Evolutionary conservation across 2,797 vertebrate genomes (phyloP), one percentile per base, ranked within the genome.

Genomic region (Arctocebus calabarensis): DNA sequence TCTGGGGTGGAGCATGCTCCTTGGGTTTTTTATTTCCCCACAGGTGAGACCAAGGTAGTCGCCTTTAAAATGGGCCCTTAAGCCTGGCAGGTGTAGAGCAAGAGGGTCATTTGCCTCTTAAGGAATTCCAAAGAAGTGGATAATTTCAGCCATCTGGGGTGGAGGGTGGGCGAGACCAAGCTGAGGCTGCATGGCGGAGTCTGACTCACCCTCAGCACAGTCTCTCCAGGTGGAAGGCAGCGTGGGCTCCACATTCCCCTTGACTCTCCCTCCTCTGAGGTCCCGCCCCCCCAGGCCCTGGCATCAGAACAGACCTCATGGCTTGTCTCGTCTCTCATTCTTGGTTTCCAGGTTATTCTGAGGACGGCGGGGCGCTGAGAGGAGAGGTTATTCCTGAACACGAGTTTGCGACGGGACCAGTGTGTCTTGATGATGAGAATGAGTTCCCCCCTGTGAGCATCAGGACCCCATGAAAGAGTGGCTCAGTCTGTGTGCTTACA

Each of bases 381-480:
- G 99, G 99, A 20, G 99, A 99, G 90, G 98, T 99, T 9, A 99
- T 99, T 98, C 99, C 99, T 0, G 99, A 99, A 96, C 99, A 99
- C 0, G 99, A 99, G 98, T 99, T 99, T 84, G 99, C 99, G 0
- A 99, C 99, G 43, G 98, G 99, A 92, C 99, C 99, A 0, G 98
- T 99, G 96, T 99, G 99, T 97, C 99, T 99, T 61, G 99, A 99
- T 3, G 99, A 99, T 0, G 99, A 99, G 98, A 99, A 99, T 92
- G 99, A 99, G 96, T 99, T 99, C 66, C 99, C 99, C 97, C 99
- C 99, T 93, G 99, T 99, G 98, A 99, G 99, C 99, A 99, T 98
- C 98, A 98, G 98, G 98, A 97, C 97, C 96, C 99, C 99, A 94
- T 99, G 99, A 99, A 96, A 89, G 97, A 78, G 93, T 95, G 81